Evolutionary conservation across 1,140 invertebrate genomes (phyloP).

Genomic region (Listronotus bonariensis): DNA sequence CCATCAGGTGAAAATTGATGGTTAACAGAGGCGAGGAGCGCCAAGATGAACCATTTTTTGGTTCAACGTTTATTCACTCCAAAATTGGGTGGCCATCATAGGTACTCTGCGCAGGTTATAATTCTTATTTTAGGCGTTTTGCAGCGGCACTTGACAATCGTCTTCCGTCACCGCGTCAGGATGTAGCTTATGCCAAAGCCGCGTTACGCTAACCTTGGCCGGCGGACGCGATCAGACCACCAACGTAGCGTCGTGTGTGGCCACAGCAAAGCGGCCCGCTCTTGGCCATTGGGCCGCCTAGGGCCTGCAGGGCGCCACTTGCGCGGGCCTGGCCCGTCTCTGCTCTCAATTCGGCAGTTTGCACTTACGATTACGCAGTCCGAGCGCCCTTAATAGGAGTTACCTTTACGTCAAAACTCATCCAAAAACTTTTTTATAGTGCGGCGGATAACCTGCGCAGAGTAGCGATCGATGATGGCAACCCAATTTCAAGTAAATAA

Average conservation of each 20-base stretch:
- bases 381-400: not conserved
- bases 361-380: not conserved
- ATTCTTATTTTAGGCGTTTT: slow-evolving; percentile 9
- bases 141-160: slow-evolving; percentile 20
- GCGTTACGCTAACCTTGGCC: slow-evolving; percentile 31
- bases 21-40: too few relatives aligned
- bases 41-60: too few relatives aligned
- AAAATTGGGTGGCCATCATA: too few relatives aligned
- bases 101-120: too few relatives aligned
- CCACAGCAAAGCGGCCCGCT: not conserved
- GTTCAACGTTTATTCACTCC: too few relatives aligned
- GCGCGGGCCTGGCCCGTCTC: slow-evolving; percentile 18
- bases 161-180: slow-evolving; percentile 14
- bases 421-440: too few relatives aligned
- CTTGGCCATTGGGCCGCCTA: not conserved
- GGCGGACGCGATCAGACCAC: slow-evolving; percentile 27
- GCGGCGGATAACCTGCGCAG: too few relatives aligned
- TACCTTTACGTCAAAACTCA: too few relatives aligned
- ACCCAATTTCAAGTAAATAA: too few relatives aligned
- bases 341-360: slow-evolving; percentile 16
- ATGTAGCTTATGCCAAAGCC: slow-evolving; percentile 21
- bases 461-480: too few relatives aligned
- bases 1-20: too few relatives aligned
- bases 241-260: slow-evolving; percentile 23
- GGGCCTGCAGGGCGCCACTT: slow-evolving; percentile 16